Percentiles rank a stretch among this genome's conserved stretches.
Conservation (phyloP, 2,888 invertebrate genomes). For the Oscheius myriophilus region DNA sequence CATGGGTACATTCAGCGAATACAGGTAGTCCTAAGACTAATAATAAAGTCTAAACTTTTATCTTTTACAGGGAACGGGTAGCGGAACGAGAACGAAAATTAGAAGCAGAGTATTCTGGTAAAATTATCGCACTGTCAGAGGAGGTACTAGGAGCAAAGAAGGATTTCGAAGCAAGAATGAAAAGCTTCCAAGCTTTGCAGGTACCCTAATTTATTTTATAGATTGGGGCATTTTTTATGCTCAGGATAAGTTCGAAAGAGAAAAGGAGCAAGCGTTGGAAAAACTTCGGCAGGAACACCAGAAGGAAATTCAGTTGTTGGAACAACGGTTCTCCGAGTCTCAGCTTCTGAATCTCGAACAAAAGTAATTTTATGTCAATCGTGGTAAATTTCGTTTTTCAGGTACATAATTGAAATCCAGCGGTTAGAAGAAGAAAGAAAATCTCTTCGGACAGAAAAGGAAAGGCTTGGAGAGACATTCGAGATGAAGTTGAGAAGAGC, state of each 20-base stretch:
- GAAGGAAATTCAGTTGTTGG: slow-evolving; percentile 69
- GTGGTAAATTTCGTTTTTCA: slow-evolving; percentile 35
- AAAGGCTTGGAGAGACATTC: slow-evolving; percentile 70
- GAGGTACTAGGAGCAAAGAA: slow-evolving; percentile 72
- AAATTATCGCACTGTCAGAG: slow-evolving; percentile 73
- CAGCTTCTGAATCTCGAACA: slow-evolving; percentile 70
- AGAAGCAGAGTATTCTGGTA: slow-evolving; percentile 70
- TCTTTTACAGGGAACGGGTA: slow-evolving; percentile 61
- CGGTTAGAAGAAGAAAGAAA: slow-evolving; percentile 70
- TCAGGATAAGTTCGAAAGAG: slow-evolving; percentile 69
- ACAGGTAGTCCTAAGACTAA: slow-evolving; percentile 37
- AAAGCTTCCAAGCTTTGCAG: slow-evolving; percentile 72
- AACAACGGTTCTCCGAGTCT: slow-evolving; percentile 67
- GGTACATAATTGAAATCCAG: slow-evolving; percentile 70
- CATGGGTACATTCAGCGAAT: slow-evolving; percentile 71
- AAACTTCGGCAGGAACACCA: slow-evolving; percentile 70
- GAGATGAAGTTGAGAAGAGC: slow-evolving; percentile 70
- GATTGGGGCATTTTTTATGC: slow-evolving; percentile 4
- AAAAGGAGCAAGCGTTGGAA: slow-evolving; percentile 70
- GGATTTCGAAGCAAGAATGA: slow-evolving; percentile 73
- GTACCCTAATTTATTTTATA: slow-evolving; percentile 27
- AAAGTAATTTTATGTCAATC: slow-evolving; percentile 56
- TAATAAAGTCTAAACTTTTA: not conserved
- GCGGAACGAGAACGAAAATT: slow-evolving; percentile 69
- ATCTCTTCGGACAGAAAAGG: slow-evolving; percentile 67